A percentile compares a stretch with the other conserved stretches of the same genome.
Evolutionary conservation across 1,140 invertebrate species (phyloP).

Genomic region (Monochamus saltuarius): DNA sequence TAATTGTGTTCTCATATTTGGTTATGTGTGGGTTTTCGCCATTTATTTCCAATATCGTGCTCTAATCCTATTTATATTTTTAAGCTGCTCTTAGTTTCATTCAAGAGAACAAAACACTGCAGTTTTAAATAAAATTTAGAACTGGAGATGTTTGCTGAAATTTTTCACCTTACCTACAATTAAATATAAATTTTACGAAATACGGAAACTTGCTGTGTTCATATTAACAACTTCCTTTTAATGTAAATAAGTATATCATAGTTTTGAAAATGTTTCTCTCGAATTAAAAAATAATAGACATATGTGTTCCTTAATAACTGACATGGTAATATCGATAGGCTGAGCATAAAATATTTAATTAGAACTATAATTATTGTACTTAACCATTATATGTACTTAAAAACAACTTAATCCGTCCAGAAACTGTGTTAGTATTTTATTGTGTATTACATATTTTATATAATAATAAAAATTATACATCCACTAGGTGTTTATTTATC

Average conservation of each 20-base stretch:
- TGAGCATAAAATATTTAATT: not conserved
- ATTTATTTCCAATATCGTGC: too few relatives aligned
- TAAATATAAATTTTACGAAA: too few relatives aligned
- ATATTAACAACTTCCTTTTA: not conserved
- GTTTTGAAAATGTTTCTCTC: not conserved
- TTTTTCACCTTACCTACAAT: too few relatives aligned
- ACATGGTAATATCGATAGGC: not conserved
- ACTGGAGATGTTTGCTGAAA: too few relatives aligned
- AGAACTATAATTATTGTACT: not conserved
- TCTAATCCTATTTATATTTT: too few relatives aligned
- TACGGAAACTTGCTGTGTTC: not conserved
- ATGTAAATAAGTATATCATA: not conserved
- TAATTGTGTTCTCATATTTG: too few relatives aligned
- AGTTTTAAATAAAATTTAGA: too few relatives aligned
- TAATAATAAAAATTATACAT: constrained; percentile 9
- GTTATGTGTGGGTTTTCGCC: too few relatives aligned
- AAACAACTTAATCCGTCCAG: constrained; percentile 5
- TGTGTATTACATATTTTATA: constrained; percentile 3
- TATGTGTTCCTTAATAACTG: not conserved
- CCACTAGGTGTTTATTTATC: constrained; percentile 1
- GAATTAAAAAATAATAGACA: not conserved
- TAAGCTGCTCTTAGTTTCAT: too few relatives aligned
- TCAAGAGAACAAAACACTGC: too few relatives aligned
- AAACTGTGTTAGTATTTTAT: constrained; percentile 9
- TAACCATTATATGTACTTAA: not conserved